These are phyloP conservation scores for Cyprinus carpio DNA, from an alignment of 2,113 vertebrate genomes.

Conservation along the genomic window DNA sequence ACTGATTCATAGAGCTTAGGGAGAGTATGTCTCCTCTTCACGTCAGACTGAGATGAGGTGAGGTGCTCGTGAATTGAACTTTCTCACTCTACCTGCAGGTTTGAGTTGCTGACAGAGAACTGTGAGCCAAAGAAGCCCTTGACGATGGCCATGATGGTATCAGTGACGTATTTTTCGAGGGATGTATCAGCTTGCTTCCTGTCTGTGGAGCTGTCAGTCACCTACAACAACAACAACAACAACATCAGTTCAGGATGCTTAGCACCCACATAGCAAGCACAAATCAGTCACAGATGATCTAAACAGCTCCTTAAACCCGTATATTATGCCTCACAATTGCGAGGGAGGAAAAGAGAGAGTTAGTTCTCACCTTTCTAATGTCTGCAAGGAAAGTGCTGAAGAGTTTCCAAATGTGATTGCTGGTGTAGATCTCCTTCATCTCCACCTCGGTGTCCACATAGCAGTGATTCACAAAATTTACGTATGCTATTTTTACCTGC, in stretches of 20 bases:
- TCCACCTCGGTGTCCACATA: constrained; percentile 98
- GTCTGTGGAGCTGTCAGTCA: constrained; percentile 89
- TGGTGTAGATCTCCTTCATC: constrained; percentile 99
- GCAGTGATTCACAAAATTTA: constrained; percentile 98
- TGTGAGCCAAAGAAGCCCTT: constrained; percentile 96
- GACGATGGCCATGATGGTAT: constrained; percentile 91
- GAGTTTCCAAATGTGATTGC: constrained; percentile 96
- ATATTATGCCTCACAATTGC: neutral
- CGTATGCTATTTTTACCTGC: constrained; percentile 88
- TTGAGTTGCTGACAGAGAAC: constrained; percentile 94
- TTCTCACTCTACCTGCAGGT: constrained; percentile 83
- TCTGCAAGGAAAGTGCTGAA: constrained; percentile 95
- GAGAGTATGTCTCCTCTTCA: neutral
- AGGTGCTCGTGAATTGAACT: neutral
- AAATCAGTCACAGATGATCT: constrained; percentile 17
- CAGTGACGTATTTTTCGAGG: constrained; percentile 92
- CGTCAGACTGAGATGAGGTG: neutral
- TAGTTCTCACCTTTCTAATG: constrained; percentile 63
- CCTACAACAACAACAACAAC: constrained; percentile 69
- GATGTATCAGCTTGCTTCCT: constrained; percentile 84
- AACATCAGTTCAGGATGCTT: constrained; percentile 21
- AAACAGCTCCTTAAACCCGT: neutral
- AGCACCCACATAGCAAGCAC: neutral
- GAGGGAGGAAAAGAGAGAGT: no score
- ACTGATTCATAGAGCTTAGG: neutral